phyloP scores from a whole-genome alignment of 2,888 invertebrate species.

The Yponomeuta cagnagella region DNA sequence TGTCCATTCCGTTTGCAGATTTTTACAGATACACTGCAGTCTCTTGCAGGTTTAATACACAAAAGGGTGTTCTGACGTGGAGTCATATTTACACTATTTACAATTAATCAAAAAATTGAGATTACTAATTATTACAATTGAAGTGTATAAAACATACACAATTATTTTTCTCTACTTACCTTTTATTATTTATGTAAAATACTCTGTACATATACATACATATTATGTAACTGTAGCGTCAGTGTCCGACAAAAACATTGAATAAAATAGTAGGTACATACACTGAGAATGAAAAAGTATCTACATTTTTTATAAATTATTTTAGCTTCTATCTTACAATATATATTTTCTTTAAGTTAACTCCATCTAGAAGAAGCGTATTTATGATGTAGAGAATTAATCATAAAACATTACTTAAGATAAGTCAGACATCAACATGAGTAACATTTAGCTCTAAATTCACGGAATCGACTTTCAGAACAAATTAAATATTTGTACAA shows the following conservation, averaged over 20 bases:
- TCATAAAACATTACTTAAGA: not conserved
- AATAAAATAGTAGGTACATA: slow-evolving; percentile 5
- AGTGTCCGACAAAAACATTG: not conserved
- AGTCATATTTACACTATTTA: slow-evolving; percentile 34
- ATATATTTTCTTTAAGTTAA: slow-evolving; percentile 4
- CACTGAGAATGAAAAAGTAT: slow-evolving; percentile 8
- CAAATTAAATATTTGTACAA: not conserved
- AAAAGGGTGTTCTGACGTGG: slow-evolving; percentile 36
- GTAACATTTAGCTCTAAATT: not conserved
- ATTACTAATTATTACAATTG: slow-evolving; percentile 12
- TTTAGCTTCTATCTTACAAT: slow-evolving; percentile 10
- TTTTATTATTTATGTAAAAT: slow-evolving; percentile 31
- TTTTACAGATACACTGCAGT: not conserved
- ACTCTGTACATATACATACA: slow-evolving; percentile 37
- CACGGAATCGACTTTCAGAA: not conserved
- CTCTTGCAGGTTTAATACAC: slow-evolving; percentile 14
- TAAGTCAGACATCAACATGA: not conserved
- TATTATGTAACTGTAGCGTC: slow-evolving; percentile 19
- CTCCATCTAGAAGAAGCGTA: slow-evolving; percentile 3
- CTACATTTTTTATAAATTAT: not conserved
- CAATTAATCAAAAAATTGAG: slow-evolving; percentile 29
- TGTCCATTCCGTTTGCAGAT: not conserved
- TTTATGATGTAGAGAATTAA: not conserved
- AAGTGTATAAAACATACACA: slow-evolving; percentile 18
- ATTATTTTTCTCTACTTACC: slow-evolving; percentile 7